A percentile compares a stretch with the other conserved stretches of the same genome.
Evolutionary conservation across 1,140 invertebrate species (phyloP).

Genomic region (Andrena cerasifolii): DNA sequence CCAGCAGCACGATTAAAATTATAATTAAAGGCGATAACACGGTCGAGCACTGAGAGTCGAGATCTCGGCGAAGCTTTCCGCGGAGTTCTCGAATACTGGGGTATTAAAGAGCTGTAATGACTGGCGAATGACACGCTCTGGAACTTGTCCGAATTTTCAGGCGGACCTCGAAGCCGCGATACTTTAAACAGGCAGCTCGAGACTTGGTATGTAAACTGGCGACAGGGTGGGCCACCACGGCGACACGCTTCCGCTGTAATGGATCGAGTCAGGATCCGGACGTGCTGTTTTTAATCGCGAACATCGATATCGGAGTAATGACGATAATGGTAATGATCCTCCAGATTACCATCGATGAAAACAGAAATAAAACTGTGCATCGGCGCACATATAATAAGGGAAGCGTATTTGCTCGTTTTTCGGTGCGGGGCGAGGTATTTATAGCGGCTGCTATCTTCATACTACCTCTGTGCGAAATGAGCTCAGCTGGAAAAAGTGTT

Average conservation of each 20-base stretch:
- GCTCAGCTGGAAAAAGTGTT: constrained; percentile 2
- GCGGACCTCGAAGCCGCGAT: too few species aligned
- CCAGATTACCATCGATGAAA: constrained; percentile 35
- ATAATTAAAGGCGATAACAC: too few species aligned
- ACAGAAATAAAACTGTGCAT: constrained; percentile 26
- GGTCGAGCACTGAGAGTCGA: too few species aligned
- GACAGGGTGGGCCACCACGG: neutral
- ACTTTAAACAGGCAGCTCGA: neutral
- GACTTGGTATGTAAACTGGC: neutral
- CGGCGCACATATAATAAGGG: constrained; percentile 38
- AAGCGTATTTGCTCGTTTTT: constrained; percentile 36
- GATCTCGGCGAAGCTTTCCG: too few species aligned
- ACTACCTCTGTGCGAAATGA: neutral
- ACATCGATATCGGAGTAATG: constrained; percentile 36
- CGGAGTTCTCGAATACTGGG: too few species aligned
- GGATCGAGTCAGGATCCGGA: constrained; percentile 18
- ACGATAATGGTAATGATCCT: constrained; percentile 38
- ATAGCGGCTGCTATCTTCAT: constrained; percentile 6
- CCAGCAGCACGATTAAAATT: constrained; percentile 47
- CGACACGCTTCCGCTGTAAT: constrained; percentile 23
- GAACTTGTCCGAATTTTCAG: too few species aligned
- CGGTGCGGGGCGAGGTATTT: constrained; percentile 16
- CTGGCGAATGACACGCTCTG: too few species aligned
- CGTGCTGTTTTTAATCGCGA: constrained; percentile 6
- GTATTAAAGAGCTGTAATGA: too few species aligned